These are phyloP conservation scores for Xiphydria camelus DNA, from an alignment of 2,888 invertebrate genomes.

Conservation along the genomic window DNA sequence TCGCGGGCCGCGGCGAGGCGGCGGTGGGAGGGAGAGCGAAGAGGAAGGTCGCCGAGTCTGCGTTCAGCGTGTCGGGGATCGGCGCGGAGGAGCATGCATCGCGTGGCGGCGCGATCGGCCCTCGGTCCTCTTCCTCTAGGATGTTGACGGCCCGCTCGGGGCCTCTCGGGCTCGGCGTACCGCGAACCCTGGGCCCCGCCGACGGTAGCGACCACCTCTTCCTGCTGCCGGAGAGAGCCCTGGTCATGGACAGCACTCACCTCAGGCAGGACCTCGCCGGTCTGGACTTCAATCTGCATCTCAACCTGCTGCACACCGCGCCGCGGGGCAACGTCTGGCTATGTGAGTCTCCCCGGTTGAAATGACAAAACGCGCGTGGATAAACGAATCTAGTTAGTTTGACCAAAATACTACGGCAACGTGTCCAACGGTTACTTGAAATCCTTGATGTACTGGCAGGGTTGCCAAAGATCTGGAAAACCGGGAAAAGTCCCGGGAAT, in stretches of 20 bases:
- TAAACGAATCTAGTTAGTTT: constrained; percentile 6
- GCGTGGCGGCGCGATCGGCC: constrained; percentile 10
- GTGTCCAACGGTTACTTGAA: no score
- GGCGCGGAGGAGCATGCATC: constrained; percentile 33
- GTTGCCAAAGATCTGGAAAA: no score
- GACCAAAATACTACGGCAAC: no score
- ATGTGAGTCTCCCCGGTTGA: constrained; percentile 60
- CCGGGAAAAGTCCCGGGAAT: no score
- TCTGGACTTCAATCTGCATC: constrained; percentile 60
- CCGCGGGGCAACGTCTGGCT: constrained; percentile 65
- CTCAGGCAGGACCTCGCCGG: constrained; percentile 62
- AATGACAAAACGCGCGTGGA: neutral
- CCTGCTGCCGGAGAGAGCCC: constrained; percentile 61
- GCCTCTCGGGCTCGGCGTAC: constrained; percentile 50
- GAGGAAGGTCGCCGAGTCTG: no score
- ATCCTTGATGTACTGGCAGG: no score
- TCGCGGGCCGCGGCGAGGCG: no score
- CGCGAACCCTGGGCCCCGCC: constrained; percentile 55
- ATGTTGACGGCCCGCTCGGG: constrained; percentile 53
- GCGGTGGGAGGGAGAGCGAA: no score
- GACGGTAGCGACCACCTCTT: constrained; percentile 64
- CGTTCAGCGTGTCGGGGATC: constrained; percentile 32
- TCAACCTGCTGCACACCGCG: constrained; percentile 61
- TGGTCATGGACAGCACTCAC: constrained; percentile 62
- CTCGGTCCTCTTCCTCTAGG: constrained; percentile 12